phyloP scores from a whole-genome alignment of 2,888 invertebrate genomes.

The Melieria picta region DNA sequence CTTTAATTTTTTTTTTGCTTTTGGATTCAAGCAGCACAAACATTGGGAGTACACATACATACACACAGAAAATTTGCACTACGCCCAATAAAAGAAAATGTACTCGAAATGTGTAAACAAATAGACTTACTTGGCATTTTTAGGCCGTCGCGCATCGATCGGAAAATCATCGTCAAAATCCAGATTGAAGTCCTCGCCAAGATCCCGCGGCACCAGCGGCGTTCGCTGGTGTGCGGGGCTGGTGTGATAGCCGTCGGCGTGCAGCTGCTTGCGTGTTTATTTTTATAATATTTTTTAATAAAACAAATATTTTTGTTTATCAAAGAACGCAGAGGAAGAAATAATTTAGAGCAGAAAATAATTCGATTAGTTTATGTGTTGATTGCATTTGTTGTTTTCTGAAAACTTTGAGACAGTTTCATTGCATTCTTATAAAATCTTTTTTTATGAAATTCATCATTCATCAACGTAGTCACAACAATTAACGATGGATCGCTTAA shows the following conservation, averaged over 20 bases:
- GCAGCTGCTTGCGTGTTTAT: slow-evolving; percentile 70
- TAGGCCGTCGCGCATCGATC: slow-evolving; percentile 71
- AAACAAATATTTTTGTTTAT: slow-evolving; percentile 14
- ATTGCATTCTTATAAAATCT: background rate
- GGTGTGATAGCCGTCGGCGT: slow-evolving; percentile 89
- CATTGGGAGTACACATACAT: background rate
- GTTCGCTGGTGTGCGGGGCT: slow-evolving; percentile 81
- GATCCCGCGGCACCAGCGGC: slow-evolving; percentile 79
- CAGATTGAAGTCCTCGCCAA: slow-evolving; percentile 75
- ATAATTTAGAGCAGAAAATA: slow-evolving; percentile 5
- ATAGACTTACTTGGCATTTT: slow-evolving; percentile 89
- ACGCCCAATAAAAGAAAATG: background rate
- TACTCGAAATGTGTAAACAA: background rate
- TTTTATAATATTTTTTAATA: slow-evolving; percentile 29
- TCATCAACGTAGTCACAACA: background rate
- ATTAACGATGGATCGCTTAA: background rate
- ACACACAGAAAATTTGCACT: slow-evolving; percentile 7
- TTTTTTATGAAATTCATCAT: background rate
- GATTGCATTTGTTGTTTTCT: slow-evolving; percentile 9
- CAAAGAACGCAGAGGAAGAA: background rate
- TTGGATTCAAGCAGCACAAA: background rate
- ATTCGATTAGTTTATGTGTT: slow-evolving; percentile 15
- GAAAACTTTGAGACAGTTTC: background rate
- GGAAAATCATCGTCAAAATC: slow-evolving; percentile 66
- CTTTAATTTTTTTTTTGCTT: too few species aligned